Conservation (phyloP, 2,888 invertebrate species). For the Noctua fimbriata region DNA sequence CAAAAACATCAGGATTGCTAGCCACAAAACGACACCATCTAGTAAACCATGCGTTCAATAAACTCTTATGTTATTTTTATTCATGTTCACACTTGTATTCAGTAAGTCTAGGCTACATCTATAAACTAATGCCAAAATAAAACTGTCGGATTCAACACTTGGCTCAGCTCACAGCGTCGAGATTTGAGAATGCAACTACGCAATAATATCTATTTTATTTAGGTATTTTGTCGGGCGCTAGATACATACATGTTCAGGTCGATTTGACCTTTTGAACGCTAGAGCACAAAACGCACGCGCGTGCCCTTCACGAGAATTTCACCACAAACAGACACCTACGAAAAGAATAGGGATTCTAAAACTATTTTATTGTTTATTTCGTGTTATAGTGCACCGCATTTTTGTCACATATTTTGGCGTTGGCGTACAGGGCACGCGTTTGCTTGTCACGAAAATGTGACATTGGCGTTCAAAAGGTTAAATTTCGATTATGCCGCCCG, state of each 20-base stretch:
- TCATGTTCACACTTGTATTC: too few relatives aligned
- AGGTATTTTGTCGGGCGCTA: background rate
- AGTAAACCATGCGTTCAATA: background rate
- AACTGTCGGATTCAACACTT: background rate
- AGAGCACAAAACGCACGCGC: too few relatives aligned
- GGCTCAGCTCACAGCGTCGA: background rate
- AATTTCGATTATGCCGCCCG: background rate
- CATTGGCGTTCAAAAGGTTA: background rate
- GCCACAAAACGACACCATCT: background rate
- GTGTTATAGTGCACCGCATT: too few relatives aligned
- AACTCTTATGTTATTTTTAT: background rate
- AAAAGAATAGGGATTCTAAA: too few relatives aligned
- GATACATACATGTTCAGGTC: background rate
- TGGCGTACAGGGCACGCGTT: too few relatives aligned
- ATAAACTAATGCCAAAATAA: background rate
- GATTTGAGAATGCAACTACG: background rate
- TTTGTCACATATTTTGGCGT: too few relatives aligned
- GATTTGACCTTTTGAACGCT: background rate
- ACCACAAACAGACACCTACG: too few relatives aligned
- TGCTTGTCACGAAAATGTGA: too few relatives aligned
- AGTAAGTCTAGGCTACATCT: too few relatives aligned
- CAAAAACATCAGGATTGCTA: constrained; percentile 3
- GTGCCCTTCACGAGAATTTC: too few relatives aligned
- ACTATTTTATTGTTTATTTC: too few relatives aligned
- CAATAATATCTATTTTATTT: background rate